phyloP scores from a whole-genome alignment of 2,113 vertebrate genomes.

The Heloderma charlesbogerti region DNA sequence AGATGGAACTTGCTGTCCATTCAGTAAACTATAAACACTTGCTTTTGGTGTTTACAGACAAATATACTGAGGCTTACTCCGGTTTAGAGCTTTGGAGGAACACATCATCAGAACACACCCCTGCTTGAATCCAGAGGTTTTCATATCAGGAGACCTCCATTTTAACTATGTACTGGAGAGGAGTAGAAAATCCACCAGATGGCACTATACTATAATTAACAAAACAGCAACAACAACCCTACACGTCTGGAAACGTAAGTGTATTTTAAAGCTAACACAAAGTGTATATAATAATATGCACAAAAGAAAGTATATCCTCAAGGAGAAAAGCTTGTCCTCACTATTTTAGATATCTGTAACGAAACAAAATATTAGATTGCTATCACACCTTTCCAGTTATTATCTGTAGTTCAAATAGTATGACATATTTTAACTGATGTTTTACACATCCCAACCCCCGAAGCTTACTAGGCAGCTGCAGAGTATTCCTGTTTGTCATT shows the following conservation, averaged over 20 bases:
- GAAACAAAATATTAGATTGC: not conserved
- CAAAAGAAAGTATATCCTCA: not conserved
- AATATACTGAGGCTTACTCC: not conserved
- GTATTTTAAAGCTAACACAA: not conserved
- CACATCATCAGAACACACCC: not conserved
- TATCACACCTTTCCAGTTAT: too few species aligned
- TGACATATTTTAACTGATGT: too few species aligned
- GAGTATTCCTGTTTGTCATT: too few species aligned
- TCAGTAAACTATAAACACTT: not conserved
- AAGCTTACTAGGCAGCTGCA: too few species aligned
- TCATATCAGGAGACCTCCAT: not conserved
- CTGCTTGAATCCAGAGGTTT: not conserved
- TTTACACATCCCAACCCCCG: too few species aligned
- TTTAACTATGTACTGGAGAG: not conserved
- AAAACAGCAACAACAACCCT: constrained; percentile 11
- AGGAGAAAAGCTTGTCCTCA: constrained; percentile 27
- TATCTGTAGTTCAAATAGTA: too few species aligned
- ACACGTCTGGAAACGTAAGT: not conserved
- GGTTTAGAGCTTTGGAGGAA: not conserved
- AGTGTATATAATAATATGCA: not conserved
- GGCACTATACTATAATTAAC: constrained; percentile 54
- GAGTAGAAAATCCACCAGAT: constrained; percentile 58
- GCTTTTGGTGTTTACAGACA: not conserved
- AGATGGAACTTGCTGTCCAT: not conserved
- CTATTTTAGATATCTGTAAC: not conserved